These are phyloP conservation scores for Drosophila pseudotalamancana DNA, from an alignment of 2,888 invertebrate genomes.

Conservation along the genomic window DNA sequence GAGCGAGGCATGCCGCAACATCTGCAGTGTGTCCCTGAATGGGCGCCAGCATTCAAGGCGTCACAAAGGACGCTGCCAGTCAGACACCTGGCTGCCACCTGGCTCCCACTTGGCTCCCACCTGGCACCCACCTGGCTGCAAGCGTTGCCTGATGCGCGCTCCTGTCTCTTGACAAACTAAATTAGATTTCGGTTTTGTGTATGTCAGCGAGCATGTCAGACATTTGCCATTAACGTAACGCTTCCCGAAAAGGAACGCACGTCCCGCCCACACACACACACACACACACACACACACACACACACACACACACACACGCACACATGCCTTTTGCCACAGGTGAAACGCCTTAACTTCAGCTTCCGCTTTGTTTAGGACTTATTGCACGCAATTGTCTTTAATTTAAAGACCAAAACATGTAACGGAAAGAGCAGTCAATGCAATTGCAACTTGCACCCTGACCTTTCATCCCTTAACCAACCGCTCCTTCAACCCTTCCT, in stretches of 20 bases:
- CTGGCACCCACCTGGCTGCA: not conserved
- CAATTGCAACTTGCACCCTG: conserved; percentile 1
- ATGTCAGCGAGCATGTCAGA: conserved; percentile 40
- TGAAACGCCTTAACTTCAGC: not conserved
- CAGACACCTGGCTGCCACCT: not conserved
- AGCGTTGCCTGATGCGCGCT: conserved; percentile 17
- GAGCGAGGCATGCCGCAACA: conserved; percentile 39
- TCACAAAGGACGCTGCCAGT: conserved; percentile 48
- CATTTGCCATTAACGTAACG: conserved; percentile 29
- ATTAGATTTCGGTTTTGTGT: conserved; percentile 72
- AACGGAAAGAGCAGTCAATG: not conserved
- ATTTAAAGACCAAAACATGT: conserved; percentile 10
- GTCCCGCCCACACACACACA: conserved; percentile 40
- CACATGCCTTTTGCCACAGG: not conserved
- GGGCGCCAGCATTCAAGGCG: conserved; percentile 11
- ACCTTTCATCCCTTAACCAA: not conserved
- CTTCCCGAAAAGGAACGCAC: conserved; percentile 19
- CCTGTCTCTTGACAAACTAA: conserved; percentile 63
- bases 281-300: conserved; percentile 42
- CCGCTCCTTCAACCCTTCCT: not conserved
- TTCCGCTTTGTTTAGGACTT: conserved; percentile 7
- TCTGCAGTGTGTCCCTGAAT: conserved; percentile 4
- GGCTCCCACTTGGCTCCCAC: no score
- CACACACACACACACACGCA: conserved; percentile 29
- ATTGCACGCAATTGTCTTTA: conserved; percentile 48